Conservation (phyloP, 2,888 invertebrate species). For the Maniola hyperantus region DNA sequence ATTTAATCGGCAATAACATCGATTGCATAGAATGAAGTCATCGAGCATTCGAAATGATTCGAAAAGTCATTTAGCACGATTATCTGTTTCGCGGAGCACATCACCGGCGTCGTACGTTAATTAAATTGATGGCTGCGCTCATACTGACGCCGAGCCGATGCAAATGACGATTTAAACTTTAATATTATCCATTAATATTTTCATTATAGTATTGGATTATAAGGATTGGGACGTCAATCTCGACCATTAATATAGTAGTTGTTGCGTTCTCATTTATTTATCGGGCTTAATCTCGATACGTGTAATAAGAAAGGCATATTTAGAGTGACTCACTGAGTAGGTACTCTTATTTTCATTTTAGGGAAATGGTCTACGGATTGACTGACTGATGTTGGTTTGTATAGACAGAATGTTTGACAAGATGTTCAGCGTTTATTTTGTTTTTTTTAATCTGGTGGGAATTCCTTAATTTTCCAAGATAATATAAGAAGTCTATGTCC, state of each 20-base stretch:
- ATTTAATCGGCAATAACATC: constrained; percentile 31
- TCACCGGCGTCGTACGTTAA: constrained; percentile 69
- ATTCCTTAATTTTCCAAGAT: too few relatives aligned
- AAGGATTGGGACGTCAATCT: constrained; percentile 37
- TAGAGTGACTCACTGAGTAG: neutral
- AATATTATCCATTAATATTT: constrained; percentile 43
- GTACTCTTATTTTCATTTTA: too few relatives aligned
- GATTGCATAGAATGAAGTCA: constrained; percentile 50
- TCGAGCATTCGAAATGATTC: constrained; percentile 70
- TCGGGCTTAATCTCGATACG: neutral
- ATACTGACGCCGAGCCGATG: constrained; percentile 35
- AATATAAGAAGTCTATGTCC: too few relatives aligned
- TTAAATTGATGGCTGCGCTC: constrained; percentile 69
- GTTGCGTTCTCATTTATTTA: constrained; percentile 16
- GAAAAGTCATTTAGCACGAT: constrained; percentile 77
- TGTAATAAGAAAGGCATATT: constrained; percentile 2
- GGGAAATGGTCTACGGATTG: too few relatives aligned
- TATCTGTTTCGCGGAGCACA: constrained; percentile 73
- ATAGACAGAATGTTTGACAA: too few relatives aligned
- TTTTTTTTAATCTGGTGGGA: too few relatives aligned
- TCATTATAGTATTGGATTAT: constrained; percentile 40
- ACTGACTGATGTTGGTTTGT: too few relatives aligned
- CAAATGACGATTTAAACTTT: constrained; percentile 41
- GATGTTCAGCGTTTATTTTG: too few relatives aligned
- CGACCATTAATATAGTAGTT: constrained; percentile 30